Evolutionary conservation across 2,113 vertebrate genomes (phyloP).

Genomic region (Mesocricetus auratus): DNA sequence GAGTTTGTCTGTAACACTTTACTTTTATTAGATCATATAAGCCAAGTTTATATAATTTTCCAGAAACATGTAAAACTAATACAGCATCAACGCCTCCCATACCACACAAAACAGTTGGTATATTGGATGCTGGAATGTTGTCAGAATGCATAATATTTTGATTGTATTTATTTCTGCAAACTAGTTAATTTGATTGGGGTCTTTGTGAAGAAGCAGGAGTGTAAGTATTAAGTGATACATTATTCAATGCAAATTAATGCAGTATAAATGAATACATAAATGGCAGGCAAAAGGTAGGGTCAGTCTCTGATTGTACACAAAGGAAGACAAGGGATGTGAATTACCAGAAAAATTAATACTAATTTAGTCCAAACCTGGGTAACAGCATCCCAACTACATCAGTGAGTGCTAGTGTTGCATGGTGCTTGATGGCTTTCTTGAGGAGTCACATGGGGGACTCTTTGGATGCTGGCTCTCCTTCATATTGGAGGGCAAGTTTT

Average conservation of each 20-base stretch:
- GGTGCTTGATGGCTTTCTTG: accelerated
- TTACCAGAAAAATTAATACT: constrained; percentile 14
- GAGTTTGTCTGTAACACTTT: neutral
- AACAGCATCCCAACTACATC: neutral
- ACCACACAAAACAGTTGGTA: neutral
- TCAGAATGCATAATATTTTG: neutral
- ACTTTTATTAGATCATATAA: constrained; percentile 22
- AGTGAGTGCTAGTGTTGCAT: no score
- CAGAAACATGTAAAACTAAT: constrained; percentile 26
- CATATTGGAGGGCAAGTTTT: neutral
- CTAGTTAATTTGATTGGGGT: neutral
- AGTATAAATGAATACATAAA: constrained; percentile 24
- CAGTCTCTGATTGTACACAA: neutral
- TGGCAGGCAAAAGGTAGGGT: neutral
- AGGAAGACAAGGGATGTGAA: neutral
- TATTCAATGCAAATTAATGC: constrained; percentile 32
- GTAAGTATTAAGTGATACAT: neutral
- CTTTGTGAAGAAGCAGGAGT: neutral
- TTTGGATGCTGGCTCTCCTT: neutral
- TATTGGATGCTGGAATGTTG: neutral
- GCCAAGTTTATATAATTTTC: constrained; percentile 9
- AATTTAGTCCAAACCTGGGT: neutral
- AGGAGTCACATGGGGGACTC: neutral
- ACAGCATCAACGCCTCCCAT: neutral
- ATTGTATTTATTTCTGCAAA: neutral